phyloP scores from a whole-genome alignment of 2,888 invertebrate genomes.

The Heliconius hortense region DNA sequence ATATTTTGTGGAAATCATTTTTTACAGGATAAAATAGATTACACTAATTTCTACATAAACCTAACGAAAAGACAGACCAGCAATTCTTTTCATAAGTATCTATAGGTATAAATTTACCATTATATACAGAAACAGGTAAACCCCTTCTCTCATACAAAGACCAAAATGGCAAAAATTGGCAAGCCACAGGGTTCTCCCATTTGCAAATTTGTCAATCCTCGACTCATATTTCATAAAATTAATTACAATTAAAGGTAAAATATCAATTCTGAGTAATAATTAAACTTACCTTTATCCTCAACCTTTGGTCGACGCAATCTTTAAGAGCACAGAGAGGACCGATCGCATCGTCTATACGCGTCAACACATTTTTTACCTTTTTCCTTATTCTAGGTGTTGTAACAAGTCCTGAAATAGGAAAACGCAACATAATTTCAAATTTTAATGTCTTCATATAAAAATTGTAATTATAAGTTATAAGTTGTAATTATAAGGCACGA shows the following conservation, averaged over 20 bases:
- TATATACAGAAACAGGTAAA: neutral
- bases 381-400: slow-evolving; percentile 46
- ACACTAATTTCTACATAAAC: neutral
- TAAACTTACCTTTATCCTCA: slow-evolving; percentile 84
- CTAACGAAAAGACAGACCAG: neutral
- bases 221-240: neutral
- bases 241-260: neutral
- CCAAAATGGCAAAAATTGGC: neutral
- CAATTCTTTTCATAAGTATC: neutral
- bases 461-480: no score
- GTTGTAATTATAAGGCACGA: no score
- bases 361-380: slow-evolving; percentile 59
- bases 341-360: slow-evolving; percentile 73
- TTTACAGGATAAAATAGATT: no score
- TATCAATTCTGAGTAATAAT: neutral
- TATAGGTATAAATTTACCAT: no score
- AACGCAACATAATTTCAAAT: neutral
- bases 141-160: neutral
- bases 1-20: no score
- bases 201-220: neutral
- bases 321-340: slow-evolving; percentile 85
- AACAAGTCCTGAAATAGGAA: slow-evolving; percentile 50
- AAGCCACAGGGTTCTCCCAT: neutral
- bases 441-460: neutral
- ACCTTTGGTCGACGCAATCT: slow-evolving; percentile 82